Conservation (phyloP, 2,888 invertebrate genomes). For the Schizaphis graminum region DNA sequence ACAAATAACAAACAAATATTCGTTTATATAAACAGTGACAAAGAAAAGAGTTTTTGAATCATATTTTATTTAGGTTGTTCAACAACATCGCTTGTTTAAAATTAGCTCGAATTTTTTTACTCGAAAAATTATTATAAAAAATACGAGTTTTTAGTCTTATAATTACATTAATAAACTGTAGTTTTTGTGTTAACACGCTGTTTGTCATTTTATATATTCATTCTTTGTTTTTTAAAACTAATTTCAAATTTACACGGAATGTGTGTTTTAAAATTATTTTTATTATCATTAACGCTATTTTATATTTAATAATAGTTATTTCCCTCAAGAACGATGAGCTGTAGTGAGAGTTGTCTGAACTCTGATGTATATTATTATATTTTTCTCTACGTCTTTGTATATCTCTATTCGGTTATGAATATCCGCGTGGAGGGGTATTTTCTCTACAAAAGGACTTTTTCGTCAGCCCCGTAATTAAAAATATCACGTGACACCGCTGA, state of each 20-base stretch:
- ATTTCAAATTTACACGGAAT: not conserved
- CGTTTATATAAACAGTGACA: not conserved
- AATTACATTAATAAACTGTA: not conserved
- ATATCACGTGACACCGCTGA: not conserved
- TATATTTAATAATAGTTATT: slow-evolving; percentile 30
- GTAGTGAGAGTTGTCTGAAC: not conserved
- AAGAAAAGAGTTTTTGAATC: not conserved
- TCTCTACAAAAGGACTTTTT: not conserved
- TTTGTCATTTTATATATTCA: not conserved
- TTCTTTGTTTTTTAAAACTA: not conserved
- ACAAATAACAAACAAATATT: not conserved
- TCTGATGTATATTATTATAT: not conserved
- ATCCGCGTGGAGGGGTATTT: not conserved
- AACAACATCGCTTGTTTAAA: not conserved
- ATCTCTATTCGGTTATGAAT: not conserved
- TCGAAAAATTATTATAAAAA: not conserved
- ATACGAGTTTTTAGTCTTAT: not conserved
- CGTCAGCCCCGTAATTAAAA: slow-evolving; percentile 35
- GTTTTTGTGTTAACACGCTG: not conserved
- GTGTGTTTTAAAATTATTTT: not conserved
- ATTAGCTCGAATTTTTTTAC: not conserved
- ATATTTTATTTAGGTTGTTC: not conserved
- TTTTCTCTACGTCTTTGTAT: not conserved
- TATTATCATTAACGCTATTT: not conserved
- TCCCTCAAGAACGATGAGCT: not conserved